Base-by-base conservation (phyloP, 2,113 vertebrate genomes). In the Natator depressus region DNA sequence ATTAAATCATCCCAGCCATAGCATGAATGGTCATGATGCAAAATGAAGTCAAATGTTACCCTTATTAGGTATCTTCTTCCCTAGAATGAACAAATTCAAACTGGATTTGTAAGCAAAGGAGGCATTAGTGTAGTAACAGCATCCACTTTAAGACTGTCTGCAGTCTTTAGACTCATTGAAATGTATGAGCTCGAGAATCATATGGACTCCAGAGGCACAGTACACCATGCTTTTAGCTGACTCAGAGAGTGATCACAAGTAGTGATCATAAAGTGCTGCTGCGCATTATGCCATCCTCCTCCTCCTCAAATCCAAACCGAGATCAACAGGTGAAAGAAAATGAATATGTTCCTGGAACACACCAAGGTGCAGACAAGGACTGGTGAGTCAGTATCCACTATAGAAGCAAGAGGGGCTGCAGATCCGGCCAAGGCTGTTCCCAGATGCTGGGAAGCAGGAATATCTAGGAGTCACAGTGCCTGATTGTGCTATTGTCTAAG, bases 151-250 rank as follows among this genome's bases (percentile, higher is more conserved):
- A 89, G 42, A 29, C 22, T 35, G 76, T 47, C 38, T 78, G 53
- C 57, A 85, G 79, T 51, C 27, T 83, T 13, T 12, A 81, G 82
- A 83, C 51, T 91, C 72, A 84, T 96, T 82, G 89, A 85, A 93
- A 94, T 91, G 90, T 53, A 87, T 93, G 65, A 90, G 29, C 46
- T 51, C 2, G 0, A 19, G 79, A 80, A 75, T 53, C 57, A 72
- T 69, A 82, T 12, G 75, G 42, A 79, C 57, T 93, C 91, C 90
- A 87, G 53, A 93, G 89, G 20, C 79, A 62, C 35, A 55, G 27
- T n/a, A 78, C 85, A 1, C 29, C 0, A 0, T 79, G 51, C 42
- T 72, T 46, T 42, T 27, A 82, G 14, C 38, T 57, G 81, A 46
- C 53, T 12, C 22, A 46, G 25, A 42, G 12, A 38, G 42, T 84